Conservation (phyloP, 2,113 vertebrate genomes). For the Paraplagusia blochii region DNA sequence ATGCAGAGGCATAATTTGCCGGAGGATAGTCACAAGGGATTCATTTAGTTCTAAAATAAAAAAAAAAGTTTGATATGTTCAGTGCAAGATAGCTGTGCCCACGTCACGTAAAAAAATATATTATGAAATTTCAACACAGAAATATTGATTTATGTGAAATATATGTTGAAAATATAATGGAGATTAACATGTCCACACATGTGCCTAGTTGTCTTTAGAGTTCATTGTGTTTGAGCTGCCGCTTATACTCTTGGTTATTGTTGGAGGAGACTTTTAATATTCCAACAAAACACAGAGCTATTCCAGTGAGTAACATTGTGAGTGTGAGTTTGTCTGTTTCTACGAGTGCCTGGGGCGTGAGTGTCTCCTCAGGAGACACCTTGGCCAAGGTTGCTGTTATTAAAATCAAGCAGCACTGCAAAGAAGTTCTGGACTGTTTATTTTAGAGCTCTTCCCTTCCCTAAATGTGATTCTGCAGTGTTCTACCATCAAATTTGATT, state of each 20-base stretch:
- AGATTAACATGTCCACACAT: too few relatives aligned
- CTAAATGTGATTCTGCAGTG: background rate
- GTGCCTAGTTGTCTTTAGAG: conserved; percentile 4
- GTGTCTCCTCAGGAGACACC: conserved; percentile 18
- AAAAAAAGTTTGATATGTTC: too few relatives aligned
- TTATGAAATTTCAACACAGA: too few relatives aligned
- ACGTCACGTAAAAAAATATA: too few relatives aligned
- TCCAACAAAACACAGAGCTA: conserved; percentile 11
- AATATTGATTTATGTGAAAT: too few relatives aligned
- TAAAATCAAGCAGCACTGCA: conserved; percentile 27
- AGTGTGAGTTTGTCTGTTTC: conserved; percentile 16
- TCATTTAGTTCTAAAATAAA: too few relatives aligned
- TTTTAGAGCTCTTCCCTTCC: background rate
- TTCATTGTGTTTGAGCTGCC: conserved; percentile 17
- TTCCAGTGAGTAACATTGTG: background rate
- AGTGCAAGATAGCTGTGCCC: too few relatives aligned
- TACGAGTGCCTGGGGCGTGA: conserved; percentile 8
- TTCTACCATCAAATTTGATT: background rate
- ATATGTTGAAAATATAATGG: too few relatives aligned
- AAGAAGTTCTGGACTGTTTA: conserved; percentile 1
- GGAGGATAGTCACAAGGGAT: too few relatives aligned
- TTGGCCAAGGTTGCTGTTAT: conserved; percentile 22
- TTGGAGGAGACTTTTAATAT: conserved; percentile 32
- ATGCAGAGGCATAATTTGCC: too few relatives aligned
- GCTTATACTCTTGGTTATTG: conserved; percentile 40